Evolutionary conservation across 2,888 invertebrate species (phyloP).

Genomic region (Neoitamus cyanurus): DNA sequence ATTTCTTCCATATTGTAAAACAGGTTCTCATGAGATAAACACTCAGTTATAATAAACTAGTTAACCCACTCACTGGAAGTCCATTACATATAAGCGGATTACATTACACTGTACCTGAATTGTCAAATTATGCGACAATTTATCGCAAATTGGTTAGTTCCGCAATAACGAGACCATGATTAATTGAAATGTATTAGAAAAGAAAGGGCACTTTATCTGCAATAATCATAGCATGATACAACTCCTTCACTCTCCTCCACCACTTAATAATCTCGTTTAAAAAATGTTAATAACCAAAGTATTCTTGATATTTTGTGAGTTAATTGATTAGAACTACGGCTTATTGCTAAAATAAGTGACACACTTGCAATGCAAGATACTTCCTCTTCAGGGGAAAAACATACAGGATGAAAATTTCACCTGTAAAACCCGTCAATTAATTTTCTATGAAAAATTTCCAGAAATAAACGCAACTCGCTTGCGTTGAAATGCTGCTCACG

Average conservation of each 20-base stretch:
- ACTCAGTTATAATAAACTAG: no score
- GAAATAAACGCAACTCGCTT: neutral
- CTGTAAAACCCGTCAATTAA: neutral
- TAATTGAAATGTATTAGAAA: neutral
- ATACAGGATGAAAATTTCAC: constrained; percentile 32
- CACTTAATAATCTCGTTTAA: neutral
- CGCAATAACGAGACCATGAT: no score
- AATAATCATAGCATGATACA: neutral
- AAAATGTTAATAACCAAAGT: neutral
- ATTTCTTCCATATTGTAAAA: no score
- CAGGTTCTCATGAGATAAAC: no score
- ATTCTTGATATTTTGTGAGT: neutral
- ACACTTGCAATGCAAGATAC: neutral
- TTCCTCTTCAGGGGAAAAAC: neutral
- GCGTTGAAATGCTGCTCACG: constrained; percentile 3
- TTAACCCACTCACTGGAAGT: no score
- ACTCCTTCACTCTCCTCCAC: neutral
- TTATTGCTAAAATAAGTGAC: neutral
- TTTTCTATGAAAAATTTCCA: neutral
- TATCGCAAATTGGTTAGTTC: no score
- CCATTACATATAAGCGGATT: no score
- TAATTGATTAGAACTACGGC: neutral
- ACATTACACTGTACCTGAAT: no score
- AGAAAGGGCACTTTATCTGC: neutral
- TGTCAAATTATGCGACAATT: no score